phyloP scores from a whole-genome alignment of 2,113 vertebrate species.

The Atrichornis clamosus region DNA sequence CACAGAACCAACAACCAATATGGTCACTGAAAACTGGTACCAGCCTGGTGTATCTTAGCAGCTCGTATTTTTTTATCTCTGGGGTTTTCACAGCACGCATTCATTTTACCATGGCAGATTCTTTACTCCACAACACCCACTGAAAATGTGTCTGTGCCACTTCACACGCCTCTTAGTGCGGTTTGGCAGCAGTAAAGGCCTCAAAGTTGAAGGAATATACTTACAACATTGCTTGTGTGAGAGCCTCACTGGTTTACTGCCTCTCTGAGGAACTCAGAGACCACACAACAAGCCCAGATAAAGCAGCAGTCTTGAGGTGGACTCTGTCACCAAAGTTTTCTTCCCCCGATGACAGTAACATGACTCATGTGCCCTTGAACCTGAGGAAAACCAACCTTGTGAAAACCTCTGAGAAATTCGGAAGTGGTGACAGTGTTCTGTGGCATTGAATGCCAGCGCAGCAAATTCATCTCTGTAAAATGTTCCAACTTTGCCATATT shows the following conservation, averaged over 20 bases:
- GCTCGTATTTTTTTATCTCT: background rate
- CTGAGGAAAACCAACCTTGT: background rate
- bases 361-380: background rate
- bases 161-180: background rate
- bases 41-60: background rate
- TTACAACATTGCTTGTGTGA: background rate
- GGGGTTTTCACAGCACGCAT: background rate
- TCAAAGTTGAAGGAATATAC: background rate
- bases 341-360: background rate
- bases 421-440: background rate
- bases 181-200: background rate
- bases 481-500: background rate
- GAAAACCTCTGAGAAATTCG: background rate
- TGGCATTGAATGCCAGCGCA: fast-evolving
- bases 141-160: background rate
- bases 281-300: background rate
- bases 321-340: background rate
- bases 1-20: background rate
- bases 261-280: background rate
- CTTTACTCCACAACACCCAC: background rate
- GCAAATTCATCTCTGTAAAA: background rate
- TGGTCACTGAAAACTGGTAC: background rate
- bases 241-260: background rate
- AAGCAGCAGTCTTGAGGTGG: background rate
- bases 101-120: background rate